Base-by-base conservation (phyloP, 2,888 invertebrate genomes). In the Carpatolechia fugitivella region DNA sequence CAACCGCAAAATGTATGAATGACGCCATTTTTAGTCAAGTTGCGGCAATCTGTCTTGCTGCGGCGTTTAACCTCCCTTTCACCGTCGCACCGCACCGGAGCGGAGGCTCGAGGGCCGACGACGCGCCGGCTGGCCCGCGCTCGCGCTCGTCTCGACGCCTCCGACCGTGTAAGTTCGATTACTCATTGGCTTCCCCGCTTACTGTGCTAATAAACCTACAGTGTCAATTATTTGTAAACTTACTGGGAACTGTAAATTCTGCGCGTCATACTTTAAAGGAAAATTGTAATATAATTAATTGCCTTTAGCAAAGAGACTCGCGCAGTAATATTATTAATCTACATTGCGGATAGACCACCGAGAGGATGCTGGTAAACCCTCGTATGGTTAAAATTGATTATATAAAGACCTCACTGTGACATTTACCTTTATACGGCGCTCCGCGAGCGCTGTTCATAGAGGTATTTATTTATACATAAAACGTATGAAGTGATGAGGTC, bases 11-110 rank as follows among this genome's bases (percentile, higher is more conserved):
- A 77, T 79, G 75, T 81, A 81, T 82, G 78, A 86, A 81, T 87
- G 85, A 86, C 83, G 88, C 86, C 87, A 89, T 86, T 87, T 85
- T 86, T 86, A 82, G 83, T 81, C 72, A 78, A 78, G 85, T 87
- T 88, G 84, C 77, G 65, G 82, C 85, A 88, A 88, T 85, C 82
- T 74, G 75, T 81, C 78, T 83, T 81, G 76, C 72, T 69, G 71
- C 74, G 75, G 70, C 65, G 70, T 79, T 80, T 85, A 87, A 85
- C 85, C 87, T 87, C 79, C 88, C 88, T 89, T 87, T 89, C 88
- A 89, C 89, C 76, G 69, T 63, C 59, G 63, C 64, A 40, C 66
- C 68, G 69, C 74, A 58, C 60, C 55, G 56, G 60, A 55, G 57
- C 61, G 63, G 61, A 60, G 58, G 62, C 64, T 57, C 59, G 71